Base-by-base conservation (phyloP, 1,140 invertebrate species). In the Heliothis virescens region DNA sequence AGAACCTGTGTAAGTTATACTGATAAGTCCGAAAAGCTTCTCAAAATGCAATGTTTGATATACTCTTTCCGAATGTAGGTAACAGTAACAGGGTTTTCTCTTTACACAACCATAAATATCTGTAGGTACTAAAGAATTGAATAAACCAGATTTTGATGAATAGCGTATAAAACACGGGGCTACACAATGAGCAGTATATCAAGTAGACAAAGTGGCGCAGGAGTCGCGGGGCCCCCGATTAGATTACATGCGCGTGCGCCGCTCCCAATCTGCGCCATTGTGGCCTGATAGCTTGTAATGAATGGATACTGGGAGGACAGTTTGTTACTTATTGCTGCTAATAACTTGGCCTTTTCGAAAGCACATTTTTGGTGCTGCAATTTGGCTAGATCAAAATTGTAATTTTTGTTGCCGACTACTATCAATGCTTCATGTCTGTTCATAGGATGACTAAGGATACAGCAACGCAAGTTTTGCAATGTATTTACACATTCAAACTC, bases 201-300 rank as follows among this genome's bases (percentile, higher is more conserved):
- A 71, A 67, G 11, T 52, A 71, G 67, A 71, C 67, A 29, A 71
- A 71, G 67, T 67, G 67, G 34, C 67, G 67, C 67, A 71, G 67
- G 67, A 71, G 29, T 71, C 67, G 21, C 12, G 67, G 21, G 67
- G 21, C 67, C 47, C 16, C 41, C 63, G 67, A 53, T 71, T 71
- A 71, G 67, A 71, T 71, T 71, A 71, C 67, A 71, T 52, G 67
- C 67, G 67, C 67, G 26, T 50, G 67, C 65, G 65, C 67, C 67
- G 67, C 67, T 71, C 67, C 67, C 67, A 71, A 52, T 50, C 65
- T 48, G 65, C 48, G 29, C 63, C 63, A 71, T 71, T 71, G 67
- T 71, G 67, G 48, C 47, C 52, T 67, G 63, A 48, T 48, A 13
- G 63, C 41, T 67, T 7, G 63, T 18, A 67, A 71, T 53, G 67